phyloP scores from a whole-genome alignment of 2,797 vertebrate species.

The Micromesistius poutassou region DNA sequence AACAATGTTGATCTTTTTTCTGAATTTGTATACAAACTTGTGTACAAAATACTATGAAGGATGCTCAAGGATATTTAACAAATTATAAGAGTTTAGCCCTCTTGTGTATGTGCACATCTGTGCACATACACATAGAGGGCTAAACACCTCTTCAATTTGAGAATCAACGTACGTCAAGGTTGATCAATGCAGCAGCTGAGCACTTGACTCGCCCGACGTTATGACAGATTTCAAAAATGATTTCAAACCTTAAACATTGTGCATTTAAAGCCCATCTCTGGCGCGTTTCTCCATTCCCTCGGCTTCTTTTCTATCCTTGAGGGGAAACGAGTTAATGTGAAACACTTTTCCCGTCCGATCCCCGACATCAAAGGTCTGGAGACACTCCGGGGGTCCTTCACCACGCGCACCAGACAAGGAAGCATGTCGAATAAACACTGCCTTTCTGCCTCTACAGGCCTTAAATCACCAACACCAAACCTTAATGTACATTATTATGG shows the following conservation, averaged over 20 bases:
- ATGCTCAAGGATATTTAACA: no score
- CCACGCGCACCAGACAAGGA: constrained; percentile 52
- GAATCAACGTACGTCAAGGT: no score
- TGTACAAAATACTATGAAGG: no score
- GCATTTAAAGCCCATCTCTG: neutral
- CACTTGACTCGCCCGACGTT: no score
- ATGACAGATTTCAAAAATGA: no score
- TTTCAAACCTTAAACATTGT: no score
- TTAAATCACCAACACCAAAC: constrained; percentile 42
- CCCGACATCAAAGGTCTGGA: constrained; percentile 56
- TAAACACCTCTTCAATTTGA: no score
- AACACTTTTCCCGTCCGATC: constrained; percentile 57
- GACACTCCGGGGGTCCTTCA: constrained; percentile 47
- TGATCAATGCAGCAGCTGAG: no score
- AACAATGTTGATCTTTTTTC: neutral
- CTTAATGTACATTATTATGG: constrained; percentile 34
- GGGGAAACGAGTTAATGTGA: constrained; percentile 38
- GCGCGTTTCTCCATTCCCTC: neutral
- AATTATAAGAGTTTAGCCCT: no score
- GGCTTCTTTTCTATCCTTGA: neutral
- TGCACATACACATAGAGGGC: no score
- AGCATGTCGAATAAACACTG: constrained; percentile 44
- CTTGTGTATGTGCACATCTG: no score
- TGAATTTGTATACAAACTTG: no score
- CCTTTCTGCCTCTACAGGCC: constrained; percentile 52